A percentile compares a stretch with the other conserved stretches of the same genome.
Conservation (phyloP, 2,113 vertebrate species). For the Crocuta crocuta region DNA sequence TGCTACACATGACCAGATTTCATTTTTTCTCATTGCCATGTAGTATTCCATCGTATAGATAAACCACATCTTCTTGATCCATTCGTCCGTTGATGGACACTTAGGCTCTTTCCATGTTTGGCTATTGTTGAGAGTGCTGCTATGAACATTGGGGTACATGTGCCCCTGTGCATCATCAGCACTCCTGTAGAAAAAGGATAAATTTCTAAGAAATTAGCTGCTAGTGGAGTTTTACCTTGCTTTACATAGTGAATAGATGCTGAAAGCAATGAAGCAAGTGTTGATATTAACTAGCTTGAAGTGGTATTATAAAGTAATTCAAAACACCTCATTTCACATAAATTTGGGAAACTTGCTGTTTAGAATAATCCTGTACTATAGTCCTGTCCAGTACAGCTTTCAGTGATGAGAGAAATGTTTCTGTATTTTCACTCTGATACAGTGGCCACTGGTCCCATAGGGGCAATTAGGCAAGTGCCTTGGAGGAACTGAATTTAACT, state of each 20-base stretch:
- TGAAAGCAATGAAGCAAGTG: neutral
- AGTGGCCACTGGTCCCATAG: neutral
- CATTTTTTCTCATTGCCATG: too few species aligned
- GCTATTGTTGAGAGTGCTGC: too few species aligned
- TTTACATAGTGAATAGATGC: neutral
- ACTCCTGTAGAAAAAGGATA: neutral
- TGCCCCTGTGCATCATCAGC: too few species aligned
- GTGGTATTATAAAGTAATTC: neutral
- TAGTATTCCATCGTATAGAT: too few species aligned
- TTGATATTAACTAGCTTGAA: neutral
- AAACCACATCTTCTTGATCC: too few species aligned
- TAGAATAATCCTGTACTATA: neutral
- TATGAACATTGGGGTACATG: too few species aligned
- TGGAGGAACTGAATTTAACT: neutral
- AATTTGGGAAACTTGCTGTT: neutral
- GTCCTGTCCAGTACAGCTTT: neutral
- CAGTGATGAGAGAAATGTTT: neutral
- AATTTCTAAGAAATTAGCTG: conserved; percentile 43
- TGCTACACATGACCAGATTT: too few species aligned
- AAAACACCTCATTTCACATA: neutral
- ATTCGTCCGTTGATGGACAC: too few species aligned
- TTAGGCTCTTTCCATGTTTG: too few species aligned
- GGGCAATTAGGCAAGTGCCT: neutral
- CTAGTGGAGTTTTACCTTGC: neutral
- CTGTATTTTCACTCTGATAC: neutral